These are phyloP conservation scores for Hyppa rectilinea DNA, from an alignment of 2,888 invertebrate genomes.

Conservation along the genomic window DNA sequence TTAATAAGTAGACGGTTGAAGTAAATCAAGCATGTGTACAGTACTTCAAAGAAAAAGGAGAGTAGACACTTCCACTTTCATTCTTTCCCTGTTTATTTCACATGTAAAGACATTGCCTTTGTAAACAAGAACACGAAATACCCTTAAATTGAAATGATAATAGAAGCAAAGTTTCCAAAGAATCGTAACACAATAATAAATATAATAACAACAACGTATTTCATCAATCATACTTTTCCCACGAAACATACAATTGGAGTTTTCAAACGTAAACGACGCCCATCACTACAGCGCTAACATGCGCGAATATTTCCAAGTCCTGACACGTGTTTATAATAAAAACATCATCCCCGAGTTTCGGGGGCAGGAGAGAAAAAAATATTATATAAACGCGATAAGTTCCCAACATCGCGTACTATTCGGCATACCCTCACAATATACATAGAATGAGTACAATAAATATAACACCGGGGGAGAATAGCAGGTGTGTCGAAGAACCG, in stretches of 20 bases:
- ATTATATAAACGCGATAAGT: constrained; percentile 85
- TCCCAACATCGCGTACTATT: constrained; percentile 80
- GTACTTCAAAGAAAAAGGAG: neutral
- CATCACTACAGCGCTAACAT: constrained; percentile 80
- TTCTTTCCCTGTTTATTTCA: neutral
- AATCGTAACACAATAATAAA: constrained; percentile 53
- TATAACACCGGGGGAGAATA: constrained; percentile 77
- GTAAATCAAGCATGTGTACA: neutral
- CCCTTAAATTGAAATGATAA: constrained; percentile 25
- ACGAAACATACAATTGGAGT: constrained; percentile 73
- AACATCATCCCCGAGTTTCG: constrained; percentile 81
- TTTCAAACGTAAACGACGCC: constrained; percentile 77
- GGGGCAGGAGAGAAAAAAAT: constrained; percentile 57
- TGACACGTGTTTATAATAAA: constrained; percentile 88
- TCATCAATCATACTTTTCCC: constrained; percentile 73
- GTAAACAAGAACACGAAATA: constrained; percentile 17
- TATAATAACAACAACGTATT: constrained; percentile 56
- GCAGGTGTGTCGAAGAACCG: constrained; percentile 85
- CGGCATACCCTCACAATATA: constrained; percentile 77
- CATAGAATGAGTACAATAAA: constrained; percentile 82
- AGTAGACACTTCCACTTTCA: too few species aligned
- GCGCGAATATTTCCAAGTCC: constrained; percentile 83
- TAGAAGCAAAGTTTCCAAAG: constrained; percentile 25
- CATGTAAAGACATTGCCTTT: constrained; percentile 20
- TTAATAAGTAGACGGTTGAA: neutral